A percentile compares a stretch with the other conserved stretches of the same genome.
Evolutionary conservation across 1,140 invertebrate species (phyloP).

Genomic region (Nephotettix cincticeps): DNA sequence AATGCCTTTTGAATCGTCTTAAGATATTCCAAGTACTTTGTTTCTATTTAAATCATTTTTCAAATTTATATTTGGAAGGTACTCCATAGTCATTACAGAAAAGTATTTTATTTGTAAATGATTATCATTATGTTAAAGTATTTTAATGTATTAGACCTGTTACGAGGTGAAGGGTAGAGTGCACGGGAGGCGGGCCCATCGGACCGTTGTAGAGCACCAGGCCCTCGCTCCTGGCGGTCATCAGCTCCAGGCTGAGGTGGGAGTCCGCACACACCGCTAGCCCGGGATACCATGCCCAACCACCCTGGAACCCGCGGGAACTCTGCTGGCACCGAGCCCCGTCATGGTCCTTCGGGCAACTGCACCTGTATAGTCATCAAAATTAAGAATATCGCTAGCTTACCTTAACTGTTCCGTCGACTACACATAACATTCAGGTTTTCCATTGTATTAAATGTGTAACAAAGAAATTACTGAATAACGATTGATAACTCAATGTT

Average conservation of each 20-base stretch:
- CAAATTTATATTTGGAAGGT: too few species aligned
- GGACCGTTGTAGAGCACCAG: constrained; percentile 4
- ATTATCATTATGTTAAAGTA: neutral
- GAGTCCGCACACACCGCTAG: neutral
- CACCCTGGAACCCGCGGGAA: neutral
- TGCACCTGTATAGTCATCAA: neutral
- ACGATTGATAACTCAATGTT: too few species aligned
- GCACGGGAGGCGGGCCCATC: neutral
- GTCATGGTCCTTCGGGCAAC: neutral
- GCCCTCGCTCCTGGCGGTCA: neutral
- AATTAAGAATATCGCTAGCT: too few species aligned
- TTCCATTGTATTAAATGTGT: too few species aligned
- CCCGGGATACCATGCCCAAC: neutral
- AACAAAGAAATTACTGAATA: too few species aligned
- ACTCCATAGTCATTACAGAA: too few species aligned
- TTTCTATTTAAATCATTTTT: too few species aligned
- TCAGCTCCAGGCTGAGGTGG: constrained; percentile 4
- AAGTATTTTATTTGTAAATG: too few species aligned
- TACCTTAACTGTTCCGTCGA: too few species aligned
- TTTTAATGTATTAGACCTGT: neutral
- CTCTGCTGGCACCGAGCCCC: neutral
- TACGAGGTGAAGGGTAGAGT: neutral
- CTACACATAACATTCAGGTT: too few species aligned
- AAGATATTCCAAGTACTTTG: too few species aligned
- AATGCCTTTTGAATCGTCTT: too few species aligned